These are phyloP conservation scores for Octodon degus DNA, from an alignment of 2,113 vertebrate species.

Conservation along the genomic window DNA sequence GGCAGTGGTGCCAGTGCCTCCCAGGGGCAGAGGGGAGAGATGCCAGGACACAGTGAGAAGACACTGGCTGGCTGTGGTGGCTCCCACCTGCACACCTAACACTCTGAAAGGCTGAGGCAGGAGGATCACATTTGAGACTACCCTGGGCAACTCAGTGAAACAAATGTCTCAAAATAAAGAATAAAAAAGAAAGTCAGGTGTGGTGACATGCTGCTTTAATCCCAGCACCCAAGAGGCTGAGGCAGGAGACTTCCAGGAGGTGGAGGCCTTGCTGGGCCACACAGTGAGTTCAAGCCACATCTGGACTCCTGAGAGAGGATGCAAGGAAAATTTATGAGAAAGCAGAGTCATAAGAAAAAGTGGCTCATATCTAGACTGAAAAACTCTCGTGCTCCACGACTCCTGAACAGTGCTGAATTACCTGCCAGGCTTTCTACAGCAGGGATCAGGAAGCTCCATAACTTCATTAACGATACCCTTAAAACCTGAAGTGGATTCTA, in stretches of 20 bases:
- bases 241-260: not conserved
- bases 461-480: not conserved
- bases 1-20: not conserved
- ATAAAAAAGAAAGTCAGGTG: not conserved
- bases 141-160: not conserved
- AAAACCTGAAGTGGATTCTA: not conserved
- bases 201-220: not conserved
- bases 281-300: not conserved
- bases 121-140: not conserved
- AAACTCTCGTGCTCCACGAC: not conserved
- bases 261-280: not conserved
- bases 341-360: constrained; percentile 13
- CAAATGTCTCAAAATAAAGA: not conserved
- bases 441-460: not conserved
- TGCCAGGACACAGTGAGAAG: not conserved
- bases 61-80: not conserved
- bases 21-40: no score
- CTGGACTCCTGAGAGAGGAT: not conserved
- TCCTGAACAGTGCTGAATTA: not conserved
- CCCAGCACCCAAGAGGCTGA: not conserved
- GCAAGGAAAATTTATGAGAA: not conserved
- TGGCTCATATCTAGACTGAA: not conserved
- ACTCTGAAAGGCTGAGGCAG: not conserved
- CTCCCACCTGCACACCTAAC: not conserved
- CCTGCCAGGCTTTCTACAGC: not conserved